Evolutionary conservation across 2,113 vertebrate genomes (phyloP).

Genomic region (Hiodon tergisus): DNA sequence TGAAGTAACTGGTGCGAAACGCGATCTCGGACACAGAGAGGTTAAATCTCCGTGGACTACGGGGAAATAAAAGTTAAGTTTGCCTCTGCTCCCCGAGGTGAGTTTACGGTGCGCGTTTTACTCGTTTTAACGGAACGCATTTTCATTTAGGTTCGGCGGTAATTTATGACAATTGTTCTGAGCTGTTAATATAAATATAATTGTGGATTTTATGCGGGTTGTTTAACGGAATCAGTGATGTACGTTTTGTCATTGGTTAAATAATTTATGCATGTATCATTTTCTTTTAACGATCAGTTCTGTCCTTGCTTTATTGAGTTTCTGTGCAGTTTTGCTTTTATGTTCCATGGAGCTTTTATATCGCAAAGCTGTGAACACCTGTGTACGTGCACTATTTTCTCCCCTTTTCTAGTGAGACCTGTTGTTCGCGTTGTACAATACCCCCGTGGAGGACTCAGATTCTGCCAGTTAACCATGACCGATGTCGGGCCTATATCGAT

Average conservation of each 20-base stretch:
- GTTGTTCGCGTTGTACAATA: slow-evolving; percentile 4
- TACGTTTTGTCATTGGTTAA: neutral
- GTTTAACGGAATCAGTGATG: neutral
- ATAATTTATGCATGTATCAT: neutral
- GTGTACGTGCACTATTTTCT: slow-evolving; percentile 5
- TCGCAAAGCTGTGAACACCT: neutral
- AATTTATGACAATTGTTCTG: no score
- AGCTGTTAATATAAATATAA: no score
- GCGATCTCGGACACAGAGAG: slow-evolving; percentile 3
- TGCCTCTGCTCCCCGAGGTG: slow-evolving; percentile 23
- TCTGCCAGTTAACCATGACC: slow-evolving; percentile 15
- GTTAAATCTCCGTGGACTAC: slow-evolving; percentile 19
- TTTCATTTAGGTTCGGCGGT: no score
- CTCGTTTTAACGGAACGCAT: neutral
- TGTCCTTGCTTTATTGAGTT: neutral
- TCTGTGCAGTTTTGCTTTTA: neutral
- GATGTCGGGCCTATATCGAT: slow-evolving; percentile 27
- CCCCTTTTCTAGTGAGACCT: slow-evolving; percentile 19
- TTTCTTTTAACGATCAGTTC: neutral
- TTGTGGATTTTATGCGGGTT: no score
- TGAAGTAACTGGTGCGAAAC: slow-evolving; percentile 14
- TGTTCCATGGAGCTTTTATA: slow-evolving; percentile 1
- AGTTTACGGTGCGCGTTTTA: slow-evolving; percentile 20
- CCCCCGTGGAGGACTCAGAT: slow-evolving; percentile 18
- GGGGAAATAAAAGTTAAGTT: slow-evolving; percentile 11